Evolutionary conservation across 1,140 invertebrate genomes (phyloP).

Genomic region (Leptestheria dahalacensis): DNA sequence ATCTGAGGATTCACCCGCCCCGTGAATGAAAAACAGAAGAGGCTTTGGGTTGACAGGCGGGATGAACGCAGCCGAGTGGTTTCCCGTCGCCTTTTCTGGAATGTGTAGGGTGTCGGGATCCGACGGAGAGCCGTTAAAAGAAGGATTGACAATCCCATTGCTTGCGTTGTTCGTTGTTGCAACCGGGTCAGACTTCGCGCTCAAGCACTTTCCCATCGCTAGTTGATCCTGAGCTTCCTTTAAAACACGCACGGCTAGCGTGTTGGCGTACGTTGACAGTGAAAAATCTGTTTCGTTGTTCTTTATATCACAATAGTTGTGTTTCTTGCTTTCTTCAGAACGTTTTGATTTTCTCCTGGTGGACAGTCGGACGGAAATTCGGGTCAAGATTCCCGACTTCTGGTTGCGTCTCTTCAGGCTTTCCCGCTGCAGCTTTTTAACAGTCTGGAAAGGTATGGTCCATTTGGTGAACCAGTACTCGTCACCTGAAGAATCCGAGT

Average conservation of each 20-base stretch:
- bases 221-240: slow-evolving; percentile 1
- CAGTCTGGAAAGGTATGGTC: slow-evolving; percentile 11
- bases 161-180: background rate
- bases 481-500: slow-evolving; percentile 12
- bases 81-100: background rate
- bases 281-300: background rate
- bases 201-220: background rate
- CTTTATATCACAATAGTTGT: background rate
- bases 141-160: slow-evolving; percentile 11
- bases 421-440: slow-evolving; percentile 6
- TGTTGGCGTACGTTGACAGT: slow-evolving; percentile 6
- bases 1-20: slow-evolving; percentile 52
- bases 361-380: background rate
- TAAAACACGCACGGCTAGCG: slow-evolving; percentile 4
- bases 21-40: slow-evolving; percentile 51
- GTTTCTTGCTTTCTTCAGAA: background rate
- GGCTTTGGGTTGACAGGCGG: slow-evolving; percentile 29
- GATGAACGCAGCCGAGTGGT: background rate
- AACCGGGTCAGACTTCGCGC: background rate
- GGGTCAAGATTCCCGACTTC: background rate
- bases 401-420: background rate
- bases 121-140: slow-evolving; percentile 3
- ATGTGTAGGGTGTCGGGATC: slow-evolving; percentile 5
- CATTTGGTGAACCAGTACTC: slow-evolving; percentile 15
- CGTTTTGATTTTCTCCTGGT: background rate